Base-by-base conservation (phyloP, 1,140 invertebrate species). In the Oedothorax gibbosus region DNA sequence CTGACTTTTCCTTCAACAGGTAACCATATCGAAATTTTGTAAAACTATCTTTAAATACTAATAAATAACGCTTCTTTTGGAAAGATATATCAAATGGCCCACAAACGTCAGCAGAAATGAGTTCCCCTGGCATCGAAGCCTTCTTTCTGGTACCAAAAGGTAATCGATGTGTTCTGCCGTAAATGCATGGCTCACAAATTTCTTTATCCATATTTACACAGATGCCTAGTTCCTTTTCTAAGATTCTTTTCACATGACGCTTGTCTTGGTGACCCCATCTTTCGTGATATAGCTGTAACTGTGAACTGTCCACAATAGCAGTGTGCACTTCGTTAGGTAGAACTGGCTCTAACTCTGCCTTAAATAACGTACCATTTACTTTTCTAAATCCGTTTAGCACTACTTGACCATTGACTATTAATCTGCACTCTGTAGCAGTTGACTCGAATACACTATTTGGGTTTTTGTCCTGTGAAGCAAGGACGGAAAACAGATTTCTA, bases 41-140 rank as follows among this genome's bases (percentile, higher is more conserved):
- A 53, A 18, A 71, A 50, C 20, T 60, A 51, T 81, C 84, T 64
- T 72, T 85, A 51, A 81, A 81, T 15, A 86, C 14, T 10, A 82
- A 53, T 0, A 72, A 56, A 71, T 64, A 87, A 9, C 53, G 4
- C 3, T 66, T 68, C 65, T 54, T 65, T 14, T 84, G 8, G 35
- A 66, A 64, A 49, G 68, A 71, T 11, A 50, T 18, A 57, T 75
- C 51, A 56, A 87, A 79, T 20, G 77, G 66, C 49, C 35, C 75
- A 64, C 21, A 57, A 20, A 86, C 75, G 66, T 86, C 83, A 15
- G 72, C 15, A n/a, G 71, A 64, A 54, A 80, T 57, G 2, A 80
- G 66, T 51, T 66, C 56, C 0, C 64, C 86, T 15, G 57, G 64
- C 5, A 6, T 65, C 6, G 18, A 9, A 14, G 65, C 49, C n/a